Evolutionary conservation across 1,140 invertebrate species (phyloP).

Genomic region (Hylyphantes graminicola): DNA sequence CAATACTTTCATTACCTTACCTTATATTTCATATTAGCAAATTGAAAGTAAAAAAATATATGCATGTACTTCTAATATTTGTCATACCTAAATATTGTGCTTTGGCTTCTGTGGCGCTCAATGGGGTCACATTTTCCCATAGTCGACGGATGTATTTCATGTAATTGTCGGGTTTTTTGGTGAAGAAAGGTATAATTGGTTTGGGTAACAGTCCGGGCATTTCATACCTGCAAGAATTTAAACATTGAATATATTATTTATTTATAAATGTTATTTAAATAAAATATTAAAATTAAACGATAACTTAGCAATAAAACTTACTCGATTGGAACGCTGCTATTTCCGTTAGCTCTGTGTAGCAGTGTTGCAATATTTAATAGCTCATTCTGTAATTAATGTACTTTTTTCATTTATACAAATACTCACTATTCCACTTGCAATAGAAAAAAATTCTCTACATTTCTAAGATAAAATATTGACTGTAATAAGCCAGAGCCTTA

Average conservation of each 20-base stretch:
- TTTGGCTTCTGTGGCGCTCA: slow-evolving; percentile 48
- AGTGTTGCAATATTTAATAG: slow-evolving; percentile 27
- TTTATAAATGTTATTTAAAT: not conserved
- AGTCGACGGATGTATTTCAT: not conserved
- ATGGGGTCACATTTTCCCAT: slow-evolving; percentile 26
- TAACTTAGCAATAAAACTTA: slow-evolving; percentile 8
- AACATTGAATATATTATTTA: not conserved
- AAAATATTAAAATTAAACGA: not conserved
- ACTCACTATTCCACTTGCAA: not conserved
- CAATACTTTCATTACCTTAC: no score
- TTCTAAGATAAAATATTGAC: no score
- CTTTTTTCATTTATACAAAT: not conserved
- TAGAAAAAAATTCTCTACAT: not conserved
- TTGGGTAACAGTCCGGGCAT: slow-evolving; percentile 28
- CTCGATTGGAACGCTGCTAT: slow-evolving; percentile 1
- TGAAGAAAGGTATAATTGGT: not conserved
- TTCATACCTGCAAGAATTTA: slow-evolving; percentile 11
- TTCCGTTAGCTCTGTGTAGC: slow-evolving; percentile 34
- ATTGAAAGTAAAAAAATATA: no score
- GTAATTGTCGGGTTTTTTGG: not conserved
- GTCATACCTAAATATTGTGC: slow-evolving; percentile 46
- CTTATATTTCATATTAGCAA: no score
- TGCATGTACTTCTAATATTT: not conserved
- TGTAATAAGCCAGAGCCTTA: no score
- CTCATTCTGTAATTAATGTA: slow-evolving; percentile 2